phyloP scores from a whole-genome alignment of 1,140 invertebrate species.

The Plutomurus gul region DNA sequence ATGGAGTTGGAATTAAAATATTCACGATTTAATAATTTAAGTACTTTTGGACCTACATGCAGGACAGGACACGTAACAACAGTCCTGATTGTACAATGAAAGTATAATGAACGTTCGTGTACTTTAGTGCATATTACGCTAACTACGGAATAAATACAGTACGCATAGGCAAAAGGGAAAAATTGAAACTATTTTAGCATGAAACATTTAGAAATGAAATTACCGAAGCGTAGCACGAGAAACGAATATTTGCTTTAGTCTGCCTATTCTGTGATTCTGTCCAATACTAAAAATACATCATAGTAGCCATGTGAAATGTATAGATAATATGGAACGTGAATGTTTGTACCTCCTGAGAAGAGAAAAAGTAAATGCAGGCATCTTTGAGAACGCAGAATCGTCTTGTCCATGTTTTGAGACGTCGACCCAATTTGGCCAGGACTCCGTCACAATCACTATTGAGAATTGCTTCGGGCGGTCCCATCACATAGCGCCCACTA shows the following conservation, averaged over 20 bases:
- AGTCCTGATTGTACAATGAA: no score
- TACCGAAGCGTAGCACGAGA: no score
- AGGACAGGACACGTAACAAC: no score
- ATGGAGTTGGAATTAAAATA: no score
- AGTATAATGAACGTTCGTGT: no score
- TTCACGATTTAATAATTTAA: no score
- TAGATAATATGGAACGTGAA: background rate
- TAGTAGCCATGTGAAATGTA: background rate
- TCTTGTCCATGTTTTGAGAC: conserved; percentile 81
- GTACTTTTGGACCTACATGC: no score
- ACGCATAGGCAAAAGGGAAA: background rate
- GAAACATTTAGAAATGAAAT: no score
- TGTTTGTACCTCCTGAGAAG: conserved; percentile 34
- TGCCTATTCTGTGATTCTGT: no score
- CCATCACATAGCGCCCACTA: conserved; percentile 60
- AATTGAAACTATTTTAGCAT: background rate
- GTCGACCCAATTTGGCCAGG: conserved; percentile 73
- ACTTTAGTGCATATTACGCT: no score
- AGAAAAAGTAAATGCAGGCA: conserved; percentile 91
- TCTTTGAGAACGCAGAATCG: conserved; percentile 94
- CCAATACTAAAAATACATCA: background rate
- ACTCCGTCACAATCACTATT: conserved; percentile 89
- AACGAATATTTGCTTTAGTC: no score
- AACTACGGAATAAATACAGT: no score
- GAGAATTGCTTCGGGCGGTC: conserved; percentile 66